Conservation (phyloP, 2,113 vertebrate genomes). For the Monopterus albus region DNA sequence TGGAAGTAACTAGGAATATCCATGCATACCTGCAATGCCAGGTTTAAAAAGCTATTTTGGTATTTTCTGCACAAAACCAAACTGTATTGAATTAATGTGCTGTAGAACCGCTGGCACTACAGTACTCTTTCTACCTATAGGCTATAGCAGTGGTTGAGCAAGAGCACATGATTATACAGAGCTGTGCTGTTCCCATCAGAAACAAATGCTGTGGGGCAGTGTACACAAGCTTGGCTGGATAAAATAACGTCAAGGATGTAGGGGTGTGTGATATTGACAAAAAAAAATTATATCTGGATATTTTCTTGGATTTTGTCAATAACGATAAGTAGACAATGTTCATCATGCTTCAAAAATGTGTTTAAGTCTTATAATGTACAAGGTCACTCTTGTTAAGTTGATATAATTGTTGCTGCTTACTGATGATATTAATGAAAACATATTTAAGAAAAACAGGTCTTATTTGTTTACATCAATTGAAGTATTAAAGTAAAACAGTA, state of each 20-base stretch:
- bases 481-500: too few species aligned
- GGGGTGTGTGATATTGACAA: too few species aligned
- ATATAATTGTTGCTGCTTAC: too few species aligned
- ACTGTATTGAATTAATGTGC: slow-evolving; percentile 19
- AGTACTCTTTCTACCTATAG: slow-evolving; percentile 29
- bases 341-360: too few species aligned
- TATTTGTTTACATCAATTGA: too few species aligned
- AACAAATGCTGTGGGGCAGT: slow-evolving; percentile 1
- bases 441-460: too few species aligned
- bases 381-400: too few species aligned
- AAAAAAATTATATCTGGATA: too few species aligned
- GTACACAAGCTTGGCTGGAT: slow-evolving; percentile 34
- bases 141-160: slow-evolving; percentile 40
- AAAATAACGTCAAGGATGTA: slow-evolving; percentile 60
- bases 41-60: slow-evolving; percentile 16
- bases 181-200: slow-evolving; percentile 54
- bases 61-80: slow-evolving; percentile 16
- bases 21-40: neutral
- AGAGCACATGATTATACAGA: slow-evolving; percentile 63
- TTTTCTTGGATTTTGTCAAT: too few species aligned
- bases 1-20: slow-evolving; percentile 5
- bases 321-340: too few species aligned
- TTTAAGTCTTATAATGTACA: too few species aligned
- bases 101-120: slow-evolving; percentile 10
- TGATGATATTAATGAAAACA: too few species aligned